Evolutionary conservation across 2,797 vertebrate species (phyloP).

Genomic region (Mastacembelus armatus): DNA sequence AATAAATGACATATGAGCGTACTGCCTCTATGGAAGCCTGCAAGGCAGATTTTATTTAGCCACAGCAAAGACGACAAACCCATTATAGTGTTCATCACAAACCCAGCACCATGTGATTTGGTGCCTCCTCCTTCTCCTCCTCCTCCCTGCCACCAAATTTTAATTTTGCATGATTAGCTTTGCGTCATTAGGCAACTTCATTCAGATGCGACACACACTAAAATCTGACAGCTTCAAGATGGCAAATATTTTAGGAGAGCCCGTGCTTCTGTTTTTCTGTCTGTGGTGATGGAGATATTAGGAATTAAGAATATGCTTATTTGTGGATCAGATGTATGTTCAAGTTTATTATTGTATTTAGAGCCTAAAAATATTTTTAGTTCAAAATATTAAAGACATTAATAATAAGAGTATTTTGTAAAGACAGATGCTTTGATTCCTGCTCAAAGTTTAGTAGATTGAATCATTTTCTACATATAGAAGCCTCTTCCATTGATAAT

Average conservation of each 20-base stretch:
- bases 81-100: constrained; percentile 94
- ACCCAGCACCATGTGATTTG: constrained; percentile 91
- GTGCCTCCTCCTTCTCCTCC: constrained; percentile 74
- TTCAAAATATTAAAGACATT: constrained; percentile 71
- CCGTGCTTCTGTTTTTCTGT: constrained; percentile 69
- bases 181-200: constrained; percentile 98
- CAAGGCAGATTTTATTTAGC: constrained; percentile 95
- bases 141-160: constrained; percentile 88
- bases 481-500: constrained; percentile 70
- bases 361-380: constrained; percentile 74
- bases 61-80: constrained; percentile 89
- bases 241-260: constrained; percentile 90
- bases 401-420: constrained; percentile 34
- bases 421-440: constrained; percentile 71
- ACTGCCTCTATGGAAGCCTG: constrained; percentile 90
- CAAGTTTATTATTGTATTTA: constrained; percentile 38
- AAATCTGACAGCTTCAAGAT: constrained; percentile 90
- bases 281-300: constrained; percentile 37
- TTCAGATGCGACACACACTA: constrained; percentile 89
- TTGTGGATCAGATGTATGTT: constrained; percentile 71
- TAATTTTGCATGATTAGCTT: constrained; percentile 99
- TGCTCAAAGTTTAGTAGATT: constrained; percentile 72
- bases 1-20: constrained; percentile 89
- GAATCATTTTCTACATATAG: constrained; percentile 79
- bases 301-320: constrained; percentile 24